Evolutionary conservation across 53 echinoderm and acorn worm genomes (phyloP).

Genomic region (Arbacia lixula): DNA sequence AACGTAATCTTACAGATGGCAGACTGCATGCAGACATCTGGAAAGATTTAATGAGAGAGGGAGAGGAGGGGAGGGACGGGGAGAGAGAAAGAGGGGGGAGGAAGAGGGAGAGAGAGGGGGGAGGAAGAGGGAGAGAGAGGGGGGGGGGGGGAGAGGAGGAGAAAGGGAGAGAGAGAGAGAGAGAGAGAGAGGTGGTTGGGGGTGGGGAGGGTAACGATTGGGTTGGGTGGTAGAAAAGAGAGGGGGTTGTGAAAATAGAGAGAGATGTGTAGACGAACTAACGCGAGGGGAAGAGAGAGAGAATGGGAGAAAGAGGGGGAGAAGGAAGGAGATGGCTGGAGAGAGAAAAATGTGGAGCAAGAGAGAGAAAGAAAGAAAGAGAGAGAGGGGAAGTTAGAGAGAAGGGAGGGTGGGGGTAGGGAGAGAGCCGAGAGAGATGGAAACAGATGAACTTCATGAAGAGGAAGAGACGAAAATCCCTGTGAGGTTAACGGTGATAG

Average conservation of each 20-base stretch:
- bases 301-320: neutral
- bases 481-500: constrained; percentile 24
- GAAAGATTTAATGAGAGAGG: neutral
- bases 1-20: too few relatives aligned
- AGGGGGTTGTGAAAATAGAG: neutral
- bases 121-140: neutral
- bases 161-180: neutral
- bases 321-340: neutral
- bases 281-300: neutral
- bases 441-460: constrained; percentile 6
- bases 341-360: neutral
- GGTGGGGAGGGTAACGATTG: neutral
- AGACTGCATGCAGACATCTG: neutral
- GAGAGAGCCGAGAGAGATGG: neutral
- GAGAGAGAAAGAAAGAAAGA: neutral
- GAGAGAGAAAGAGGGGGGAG: neutral
- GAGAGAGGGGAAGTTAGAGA: neutral
- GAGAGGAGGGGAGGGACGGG: neutral
- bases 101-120: neutral
- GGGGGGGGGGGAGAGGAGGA: neutral
- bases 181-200: neutral
- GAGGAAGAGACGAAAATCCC: constrained; percentile 14
- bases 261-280: neutral
- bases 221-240: neutral
- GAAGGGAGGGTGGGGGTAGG: neutral